phyloP scores from a whole-genome alignment of 1,140 invertebrate species.

The Temnothorax curvispinosus region DNA sequence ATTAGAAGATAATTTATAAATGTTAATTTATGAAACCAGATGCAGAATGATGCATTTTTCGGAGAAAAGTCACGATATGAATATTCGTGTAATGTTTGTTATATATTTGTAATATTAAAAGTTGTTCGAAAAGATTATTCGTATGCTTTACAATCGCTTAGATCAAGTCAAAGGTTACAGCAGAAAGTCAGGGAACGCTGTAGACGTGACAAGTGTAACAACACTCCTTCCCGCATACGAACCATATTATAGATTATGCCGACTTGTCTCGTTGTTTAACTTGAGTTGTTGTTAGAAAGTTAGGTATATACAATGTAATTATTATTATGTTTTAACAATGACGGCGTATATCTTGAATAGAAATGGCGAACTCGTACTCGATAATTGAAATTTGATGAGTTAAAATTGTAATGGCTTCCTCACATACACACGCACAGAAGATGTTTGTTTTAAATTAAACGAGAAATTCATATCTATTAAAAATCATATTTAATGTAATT shows the following conservation, averaged over 20 bases:
- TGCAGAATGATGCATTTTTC: neutral
- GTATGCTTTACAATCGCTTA: neutral
- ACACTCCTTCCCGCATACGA: neutral
- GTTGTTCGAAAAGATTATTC: neutral
- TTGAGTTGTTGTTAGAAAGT: constrained; percentile 47
- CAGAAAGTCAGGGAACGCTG: neutral
- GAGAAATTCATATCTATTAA: constrained; percentile 3
- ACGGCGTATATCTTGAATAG: constrained; percentile 17
- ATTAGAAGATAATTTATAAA: neutral
- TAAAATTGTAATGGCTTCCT: constrained; percentile 12
- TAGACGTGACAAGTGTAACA: too few relatives aligned
- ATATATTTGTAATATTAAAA: neutral
- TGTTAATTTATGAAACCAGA: neutral
- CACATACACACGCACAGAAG: neutral
- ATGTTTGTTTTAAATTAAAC: constrained; percentile 19
- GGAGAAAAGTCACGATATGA: neutral
- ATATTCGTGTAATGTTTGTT: neutral
- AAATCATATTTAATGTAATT: constrained; percentile 3
- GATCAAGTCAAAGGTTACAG: neutral
- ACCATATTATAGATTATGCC: neutral
- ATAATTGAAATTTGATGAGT: constrained; percentile 42
- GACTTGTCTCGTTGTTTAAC: constrained; percentile 20
- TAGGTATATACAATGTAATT: constrained; percentile 20
- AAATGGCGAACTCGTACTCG: neutral
- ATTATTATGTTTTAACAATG: constrained; percentile 47